Conservation (phyloP, 1,140 invertebrate genomes). For the Epicauta chinensis region DNA sequence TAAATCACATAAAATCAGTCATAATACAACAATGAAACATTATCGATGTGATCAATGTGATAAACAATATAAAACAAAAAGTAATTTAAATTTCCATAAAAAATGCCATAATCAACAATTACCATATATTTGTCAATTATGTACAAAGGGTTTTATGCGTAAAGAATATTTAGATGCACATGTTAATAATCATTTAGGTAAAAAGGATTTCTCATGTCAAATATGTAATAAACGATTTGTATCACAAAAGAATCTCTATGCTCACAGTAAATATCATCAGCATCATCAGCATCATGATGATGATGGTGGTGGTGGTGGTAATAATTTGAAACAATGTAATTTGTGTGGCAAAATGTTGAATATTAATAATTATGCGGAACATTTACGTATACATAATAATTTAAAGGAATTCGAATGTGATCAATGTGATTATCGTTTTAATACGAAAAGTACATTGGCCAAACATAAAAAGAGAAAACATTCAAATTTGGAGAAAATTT, state of each 20-base stretch:
- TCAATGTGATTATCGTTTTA: constrained; percentile 31
- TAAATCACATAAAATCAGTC: constrained; percentile 35
- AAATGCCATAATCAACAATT: constrained; percentile 34
- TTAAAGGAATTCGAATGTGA: constrained; percentile 36
- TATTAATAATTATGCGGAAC: constrained; percentile 32
- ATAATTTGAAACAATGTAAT: constrained; percentile 26
- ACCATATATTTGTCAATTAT: constrained; percentile 32
- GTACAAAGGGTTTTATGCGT: constrained; percentile 37
- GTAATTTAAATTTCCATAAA: constrained; percentile 40
- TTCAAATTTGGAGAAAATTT: constrained; percentile 6
- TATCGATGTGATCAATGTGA: constrained; percentile 28
- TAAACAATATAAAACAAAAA: constrained; percentile 38
- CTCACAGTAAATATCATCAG: constrained; percentile 37
- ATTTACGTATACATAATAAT: constrained; percentile 35
- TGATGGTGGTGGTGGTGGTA: neutral
- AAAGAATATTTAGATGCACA: constrained; percentile 39
- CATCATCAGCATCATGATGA: constrained; percentile 23
- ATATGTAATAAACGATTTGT: constrained; percentile 36
- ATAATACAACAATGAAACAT: constrained; percentile 36
- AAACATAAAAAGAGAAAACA: constrained; percentile 39
- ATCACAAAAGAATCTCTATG: constrained; percentile 37
- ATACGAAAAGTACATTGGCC: constrained; percentile 33
- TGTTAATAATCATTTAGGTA: constrained; percentile 34
- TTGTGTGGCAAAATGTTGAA: constrained; percentile 34
- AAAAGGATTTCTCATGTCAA: constrained; percentile 35